These are phyloP conservation scores for Drosophila gaucha DNA, from an alignment of 2,888 invertebrate species.

Conservation along the genomic window DNA sequence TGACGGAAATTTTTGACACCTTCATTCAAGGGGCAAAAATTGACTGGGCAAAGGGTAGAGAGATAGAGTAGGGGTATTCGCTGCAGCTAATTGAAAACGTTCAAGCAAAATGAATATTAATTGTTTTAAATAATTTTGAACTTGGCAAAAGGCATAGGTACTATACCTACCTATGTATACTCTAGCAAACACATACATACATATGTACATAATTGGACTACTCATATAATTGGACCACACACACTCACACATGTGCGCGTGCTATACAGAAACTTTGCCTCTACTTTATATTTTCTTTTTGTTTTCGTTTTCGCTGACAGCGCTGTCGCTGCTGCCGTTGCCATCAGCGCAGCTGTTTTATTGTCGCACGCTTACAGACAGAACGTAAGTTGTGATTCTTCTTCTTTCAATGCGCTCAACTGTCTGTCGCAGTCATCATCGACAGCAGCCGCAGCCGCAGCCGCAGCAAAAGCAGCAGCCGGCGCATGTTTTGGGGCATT, in stretches of 20 bases:
- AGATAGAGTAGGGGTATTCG: not conserved
- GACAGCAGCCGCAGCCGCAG: slow-evolving; percentile 40
- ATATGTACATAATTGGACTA: too few relatives aligned
- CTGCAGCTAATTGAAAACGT: slow-evolving; percentile 63
- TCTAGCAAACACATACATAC: slow-evolving; percentile 18
- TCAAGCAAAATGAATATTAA: slow-evolving; percentile 73
- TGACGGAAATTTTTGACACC: slow-evolving; percentile 69
- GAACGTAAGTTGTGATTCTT: slow-evolving; percentile 34
- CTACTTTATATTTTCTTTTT: slow-evolving; percentile 13
- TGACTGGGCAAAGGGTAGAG: not conserved
- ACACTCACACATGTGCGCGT: slow-evolving; percentile 10
- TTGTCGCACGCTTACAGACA: slow-evolving; percentile 54
- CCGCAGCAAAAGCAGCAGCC: slow-evolving; percentile 23
- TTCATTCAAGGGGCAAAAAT: slow-evolving; percentile 25
- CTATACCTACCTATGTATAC: slow-evolving; percentile 6
- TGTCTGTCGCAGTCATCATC: slow-evolving; percentile 58
- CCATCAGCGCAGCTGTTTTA: slow-evolving; percentile 63
- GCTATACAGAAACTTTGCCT: slow-evolving; percentile 8
- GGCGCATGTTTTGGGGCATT: slow-evolving; percentile 48
- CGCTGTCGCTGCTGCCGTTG: slow-evolving; percentile 14
- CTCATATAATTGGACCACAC: not conserved
- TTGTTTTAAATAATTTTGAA: slow-evolving; percentile 82
- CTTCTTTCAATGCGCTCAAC: slow-evolving; percentile 27
- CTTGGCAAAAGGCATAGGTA: slow-evolving; percentile 75
- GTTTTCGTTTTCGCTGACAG: slow-evolving; percentile 30